Base-by-base conservation (phyloP, 30 jellyfish, hydroid and myxozoan species). In the Aurelia sp. region DNA sequence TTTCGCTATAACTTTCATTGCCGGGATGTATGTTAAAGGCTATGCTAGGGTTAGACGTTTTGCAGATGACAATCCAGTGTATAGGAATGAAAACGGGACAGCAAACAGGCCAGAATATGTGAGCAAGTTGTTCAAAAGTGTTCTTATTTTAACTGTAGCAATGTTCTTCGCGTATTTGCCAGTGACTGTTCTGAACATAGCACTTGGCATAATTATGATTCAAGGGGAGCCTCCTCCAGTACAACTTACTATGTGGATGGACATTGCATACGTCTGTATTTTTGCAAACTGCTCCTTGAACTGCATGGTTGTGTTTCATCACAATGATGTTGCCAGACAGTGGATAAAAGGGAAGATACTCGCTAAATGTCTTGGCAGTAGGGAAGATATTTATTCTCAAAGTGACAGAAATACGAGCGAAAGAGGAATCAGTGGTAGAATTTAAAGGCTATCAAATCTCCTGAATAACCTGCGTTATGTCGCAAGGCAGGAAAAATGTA, bases 51-150 rank as follows among this genome's bases (percentile, higher is more conserved):
- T 59, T 59, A n/a, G 69, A 4, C 69, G 69, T 4, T 59, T 59
- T 21, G 33, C 69, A 13, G 33, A 59, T 59, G 69, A 59, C 69
- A 59, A 59, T 21, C 69, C 69, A 8, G 69, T 59, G 0, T 59
- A 59, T 12, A n/a, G 33, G 16, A 59, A n/a, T 21, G 33, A 59
- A n/a, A 5, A 59, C 10, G 69, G 69, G 13, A 18, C 69, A 21
- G 16, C 69, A 13, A 31, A 67, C 21, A 67, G 78, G 15, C 78
- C 82, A 71, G 65, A 13, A 27, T 71, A 71, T 41, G 63, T 71
- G 22, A 35, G 33, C 17, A 48, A 71, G 53, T 71, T 71, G 82
- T 71, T 33, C 67, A 71, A 40, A 71, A 71, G 65, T 4, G 82
- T 71, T 9, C 65, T 33, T 40, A 15, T 40, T 2, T 13, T 59